These are phyloP conservation scores for Thunnus maccoyii DNA, from an alignment of 2,113 vertebrate species.

Conservation along the genomic window DNA sequence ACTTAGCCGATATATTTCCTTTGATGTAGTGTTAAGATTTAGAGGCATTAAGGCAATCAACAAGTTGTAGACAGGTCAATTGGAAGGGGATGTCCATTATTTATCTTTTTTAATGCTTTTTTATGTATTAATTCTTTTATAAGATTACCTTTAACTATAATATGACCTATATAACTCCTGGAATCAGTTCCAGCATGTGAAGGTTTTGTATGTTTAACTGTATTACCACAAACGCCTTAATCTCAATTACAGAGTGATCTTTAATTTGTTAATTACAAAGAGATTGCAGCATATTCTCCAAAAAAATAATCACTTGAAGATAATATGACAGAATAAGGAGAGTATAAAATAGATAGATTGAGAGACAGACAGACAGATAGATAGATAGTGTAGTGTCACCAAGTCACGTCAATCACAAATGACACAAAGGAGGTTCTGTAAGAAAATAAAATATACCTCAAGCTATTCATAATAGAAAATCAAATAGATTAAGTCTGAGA, in stretches of 20 bases:
- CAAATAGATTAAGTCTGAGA: not conserved
- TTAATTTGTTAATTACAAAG: not conserved
- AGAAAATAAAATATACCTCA: too few species aligned
- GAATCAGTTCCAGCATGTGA: not conserved
- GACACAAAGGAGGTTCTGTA: too few species aligned
- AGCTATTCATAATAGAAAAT: too few species aligned
- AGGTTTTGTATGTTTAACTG: not conserved
- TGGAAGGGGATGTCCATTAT: not conserved
- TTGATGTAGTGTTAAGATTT: too few species aligned
- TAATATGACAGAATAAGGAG: too few species aligned
- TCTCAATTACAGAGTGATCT: not conserved
- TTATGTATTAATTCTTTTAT: not conserved
- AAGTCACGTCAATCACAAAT: too few species aligned
- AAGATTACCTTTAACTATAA: not conserved
- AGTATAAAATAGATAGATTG: not conserved
- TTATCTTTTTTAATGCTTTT: not conserved
- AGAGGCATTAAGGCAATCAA: too few species aligned
- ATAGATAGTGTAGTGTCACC: not conserved
- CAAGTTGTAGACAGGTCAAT: not conserved
- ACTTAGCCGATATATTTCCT: too few species aligned
- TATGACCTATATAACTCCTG: too few species aligned
- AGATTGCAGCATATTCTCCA: not conserved
- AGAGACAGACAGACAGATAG: slow-evolving; percentile 13
- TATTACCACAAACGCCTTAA: not conserved
- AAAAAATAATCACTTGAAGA: not conserved